Evolutionary conservation across 2,113 vertebrate species (phyloP).

Genomic region (Protomyctophum bolini): DNA sequence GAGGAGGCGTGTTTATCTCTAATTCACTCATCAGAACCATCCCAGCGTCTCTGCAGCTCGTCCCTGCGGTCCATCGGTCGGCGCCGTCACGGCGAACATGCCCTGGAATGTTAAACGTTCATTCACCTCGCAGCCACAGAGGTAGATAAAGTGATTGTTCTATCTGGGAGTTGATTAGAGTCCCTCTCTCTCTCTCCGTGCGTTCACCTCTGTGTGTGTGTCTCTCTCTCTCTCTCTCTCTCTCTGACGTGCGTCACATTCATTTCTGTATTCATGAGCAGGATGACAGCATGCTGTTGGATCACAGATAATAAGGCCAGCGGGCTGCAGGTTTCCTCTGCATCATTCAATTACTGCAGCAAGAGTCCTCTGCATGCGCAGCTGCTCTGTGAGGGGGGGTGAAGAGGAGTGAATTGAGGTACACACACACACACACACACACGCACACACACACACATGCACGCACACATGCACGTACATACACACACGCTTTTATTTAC

Average conservation of each 20-base stretch:
- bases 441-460: not conserved
- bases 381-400: constrained; percentile 73
- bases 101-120: constrained; percentile 80
- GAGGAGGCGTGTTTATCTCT: constrained; percentile 72
- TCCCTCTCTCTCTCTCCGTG: constrained; percentile 55
- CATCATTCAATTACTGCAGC: constrained; percentile 77
- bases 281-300: constrained; percentile 65
- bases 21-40: constrained; percentile 75
- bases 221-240: constrained; percentile 57
- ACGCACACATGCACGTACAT: not conserved
- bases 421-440: constrained; percentile 43
- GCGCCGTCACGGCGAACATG: constrained; percentile 70
- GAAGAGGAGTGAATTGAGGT: constrained; percentile 74
- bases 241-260: constrained; percentile 73
- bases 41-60: constrained; percentile 70
- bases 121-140: constrained; percentile 75
- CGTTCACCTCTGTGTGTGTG: constrained; percentile 49
- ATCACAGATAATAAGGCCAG: constrained; percentile 79
- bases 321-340: constrained; percentile 70
- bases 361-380: constrained; percentile 75
- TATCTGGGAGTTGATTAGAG: constrained; percentile 73
- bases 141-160: constrained; percentile 78
- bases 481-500: too few relatives aligned
- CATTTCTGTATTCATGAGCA: constrained; percentile 80
- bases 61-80: constrained; percentile 66